Evolutionary conservation across 2,797 vertebrate species (phyloP).

Genomic region (Mus caroli): DNA sequence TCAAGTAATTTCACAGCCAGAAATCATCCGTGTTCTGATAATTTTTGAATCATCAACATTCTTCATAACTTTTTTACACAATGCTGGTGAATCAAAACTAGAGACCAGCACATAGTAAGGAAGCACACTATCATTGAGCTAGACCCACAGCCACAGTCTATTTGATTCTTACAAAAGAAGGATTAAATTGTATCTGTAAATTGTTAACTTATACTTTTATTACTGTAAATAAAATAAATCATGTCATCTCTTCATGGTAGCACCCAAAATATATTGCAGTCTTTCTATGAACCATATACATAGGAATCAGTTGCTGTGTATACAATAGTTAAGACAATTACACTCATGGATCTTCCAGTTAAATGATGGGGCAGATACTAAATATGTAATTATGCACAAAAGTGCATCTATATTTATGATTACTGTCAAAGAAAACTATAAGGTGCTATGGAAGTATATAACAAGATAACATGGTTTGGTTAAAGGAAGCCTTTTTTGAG

Average conservation of each 20-base stretch:
- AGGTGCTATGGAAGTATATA: not conserved
- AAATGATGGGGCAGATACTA: slow-evolving; percentile 18
- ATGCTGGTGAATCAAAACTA: not conserved
- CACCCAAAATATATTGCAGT: slow-evolving; percentile 13
- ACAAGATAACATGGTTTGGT: slow-evolving; percentile 17
- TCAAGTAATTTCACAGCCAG: not conserved
- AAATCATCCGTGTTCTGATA: slow-evolving; percentile 23
- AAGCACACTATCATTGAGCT: not conserved
- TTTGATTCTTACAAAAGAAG: slow-evolving; percentile 43
- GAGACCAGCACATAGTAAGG: not conserved
- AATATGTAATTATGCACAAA: slow-evolving; percentile 48
- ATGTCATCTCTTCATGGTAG: slow-evolving; percentile 38
- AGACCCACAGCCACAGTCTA: not conserved
- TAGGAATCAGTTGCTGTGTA: slow-evolving; percentile 23
- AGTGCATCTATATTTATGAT: slow-evolving; percentile 48
- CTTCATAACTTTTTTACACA: not conserved
- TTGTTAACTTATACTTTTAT: not conserved
- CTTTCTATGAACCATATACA: slow-evolving; percentile 32
- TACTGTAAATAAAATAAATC: not conserved
- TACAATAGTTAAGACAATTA: slow-evolving; percentile 24
- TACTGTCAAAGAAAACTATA: slow-evolving; percentile 35
- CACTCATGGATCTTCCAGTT: slow-evolving; percentile 25
- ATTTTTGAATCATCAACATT: not conserved
- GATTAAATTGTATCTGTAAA: slow-evolving; percentile 7
- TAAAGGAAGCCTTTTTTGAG: slow-evolving; percentile 20